Evolutionary conservation across 2,888 invertebrate genomes (phyloP).

Genomic region (Perithous albicinctus): DNA sequence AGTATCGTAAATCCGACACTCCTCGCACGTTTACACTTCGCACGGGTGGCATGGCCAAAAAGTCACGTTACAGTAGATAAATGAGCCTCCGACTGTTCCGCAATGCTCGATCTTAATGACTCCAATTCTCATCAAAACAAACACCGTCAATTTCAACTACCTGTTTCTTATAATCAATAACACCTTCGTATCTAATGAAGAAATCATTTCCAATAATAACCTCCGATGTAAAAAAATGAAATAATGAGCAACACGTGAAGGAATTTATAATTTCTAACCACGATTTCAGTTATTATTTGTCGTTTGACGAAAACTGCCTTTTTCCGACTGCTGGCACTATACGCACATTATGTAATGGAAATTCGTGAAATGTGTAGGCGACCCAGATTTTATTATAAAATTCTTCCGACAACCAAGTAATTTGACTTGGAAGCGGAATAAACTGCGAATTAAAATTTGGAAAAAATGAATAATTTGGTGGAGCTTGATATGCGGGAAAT

Average conservation of each 20-base stretch:
- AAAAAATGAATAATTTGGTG: neutral
- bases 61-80: too few species aligned
- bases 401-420: neutral
- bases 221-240: conserved; percentile 9
- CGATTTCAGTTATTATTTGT: conserved; percentile 5
- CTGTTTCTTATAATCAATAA: conserved; percentile 1
- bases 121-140: neutral
- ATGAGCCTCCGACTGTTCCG: neutral
- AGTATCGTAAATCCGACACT: too few species aligned
- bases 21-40: too few species aligned
- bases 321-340: neutral
- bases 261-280: neutral
- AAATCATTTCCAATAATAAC: conserved; percentile 1
- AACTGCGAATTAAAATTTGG: neutral
- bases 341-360: too few species aligned
- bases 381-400: neutral
- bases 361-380: too few species aligned
- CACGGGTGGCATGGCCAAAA: too few species aligned
- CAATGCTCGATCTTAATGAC: neutral
- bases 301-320: too few species aligned
- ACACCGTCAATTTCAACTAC: neutral
- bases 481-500: neutral
- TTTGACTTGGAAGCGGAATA: neutral
- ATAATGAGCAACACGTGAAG: neutral
- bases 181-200: neutral